These are phyloP conservation scores for Trilocha varians DNA, from an alignment of 2,888 invertebrate species.

Conservation along the genomic window DNA sequence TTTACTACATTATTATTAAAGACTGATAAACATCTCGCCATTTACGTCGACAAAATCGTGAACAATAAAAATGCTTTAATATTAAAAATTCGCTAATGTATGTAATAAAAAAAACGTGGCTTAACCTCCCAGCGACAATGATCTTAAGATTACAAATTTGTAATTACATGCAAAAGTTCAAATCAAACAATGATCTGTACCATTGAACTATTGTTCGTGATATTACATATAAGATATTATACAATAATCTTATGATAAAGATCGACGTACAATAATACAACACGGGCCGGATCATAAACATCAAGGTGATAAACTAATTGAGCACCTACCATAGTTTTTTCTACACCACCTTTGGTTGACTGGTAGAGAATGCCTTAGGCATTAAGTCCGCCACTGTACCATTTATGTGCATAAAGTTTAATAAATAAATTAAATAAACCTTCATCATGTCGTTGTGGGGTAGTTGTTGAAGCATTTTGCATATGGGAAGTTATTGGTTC, in stretches of 20 bases:
- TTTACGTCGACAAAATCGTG: too few species aligned
- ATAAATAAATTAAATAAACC: too few species aligned
- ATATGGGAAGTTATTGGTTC: too few species aligned
- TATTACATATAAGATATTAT: neutral
- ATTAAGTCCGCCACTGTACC: too few species aligned
- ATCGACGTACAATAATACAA: neutral
- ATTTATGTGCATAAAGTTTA: too few species aligned
- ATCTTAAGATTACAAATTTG: neutral
- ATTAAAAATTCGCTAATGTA: neutral
- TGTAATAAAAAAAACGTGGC: neutral
- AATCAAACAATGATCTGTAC: neutral
- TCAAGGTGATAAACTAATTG: neutral
- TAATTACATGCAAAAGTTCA: neutral
- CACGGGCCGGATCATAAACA: neutral
- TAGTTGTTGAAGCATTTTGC: too few species aligned
- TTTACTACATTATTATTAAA: too few species aligned
- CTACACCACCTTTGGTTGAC: too few species aligned
- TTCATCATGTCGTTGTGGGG: too few species aligned
- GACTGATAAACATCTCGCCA: too few species aligned
- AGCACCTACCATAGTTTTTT: too few species aligned
- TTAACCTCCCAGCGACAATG: neutral
- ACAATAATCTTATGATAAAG: neutral
- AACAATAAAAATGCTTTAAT: neutral
- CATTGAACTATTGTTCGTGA: neutral
- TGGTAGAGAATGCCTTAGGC: too few species aligned